Conservation (phyloP, 2,888 invertebrate species). For the Drepana falcataria region DNA sequence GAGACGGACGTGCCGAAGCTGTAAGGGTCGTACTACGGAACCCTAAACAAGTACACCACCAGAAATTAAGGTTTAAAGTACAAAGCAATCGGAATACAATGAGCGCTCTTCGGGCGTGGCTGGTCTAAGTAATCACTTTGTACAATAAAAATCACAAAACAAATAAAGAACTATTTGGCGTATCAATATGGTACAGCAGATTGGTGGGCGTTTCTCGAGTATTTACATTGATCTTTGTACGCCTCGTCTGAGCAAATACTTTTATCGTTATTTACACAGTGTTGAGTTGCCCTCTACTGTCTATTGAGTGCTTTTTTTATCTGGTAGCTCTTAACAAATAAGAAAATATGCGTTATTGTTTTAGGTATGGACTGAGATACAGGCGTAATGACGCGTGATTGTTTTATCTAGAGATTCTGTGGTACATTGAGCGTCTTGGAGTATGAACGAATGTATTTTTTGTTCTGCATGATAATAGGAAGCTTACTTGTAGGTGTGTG, state of each 20-base stretch:
- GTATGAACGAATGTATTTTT: constrained; percentile 15
- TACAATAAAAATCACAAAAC: constrained; percentile 18
- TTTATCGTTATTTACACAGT: constrained; percentile 73
- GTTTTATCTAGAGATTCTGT: constrained; percentile 5
- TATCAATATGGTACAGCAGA: constrained; percentile 43
- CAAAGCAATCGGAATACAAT: constrained; percentile 2
- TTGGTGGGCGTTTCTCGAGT: constrained; percentile 59
- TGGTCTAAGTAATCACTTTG: constrained; percentile 10
- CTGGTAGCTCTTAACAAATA: constrained; percentile 37
- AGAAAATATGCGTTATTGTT: constrained; percentile 48
- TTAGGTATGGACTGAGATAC: constrained; percentile 20
- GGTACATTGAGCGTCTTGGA: background rate
- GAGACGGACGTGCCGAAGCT: too few species aligned
- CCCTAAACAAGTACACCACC: too few species aligned
- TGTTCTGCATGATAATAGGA: constrained; percentile 1
- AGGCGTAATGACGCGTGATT: constrained; percentile 15
- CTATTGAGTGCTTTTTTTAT: constrained; percentile 49
- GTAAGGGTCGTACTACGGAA: too few species aligned
- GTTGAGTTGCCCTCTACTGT: constrained; percentile 61
- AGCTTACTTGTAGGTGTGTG: too few species aligned
- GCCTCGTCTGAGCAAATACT: constrained; percentile 68
- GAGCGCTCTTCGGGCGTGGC: constrained; percentile 9
- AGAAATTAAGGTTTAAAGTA: too few species aligned
- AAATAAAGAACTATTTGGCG: constrained; percentile 37
- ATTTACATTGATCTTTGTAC: constrained; percentile 71